A percentile compares a stretch with the other conserved stretches of the same genome.
Evolutionary conservation across 2,797 vertebrate species (phyloP).

Genomic region (Adelosebastes latens): DNA sequence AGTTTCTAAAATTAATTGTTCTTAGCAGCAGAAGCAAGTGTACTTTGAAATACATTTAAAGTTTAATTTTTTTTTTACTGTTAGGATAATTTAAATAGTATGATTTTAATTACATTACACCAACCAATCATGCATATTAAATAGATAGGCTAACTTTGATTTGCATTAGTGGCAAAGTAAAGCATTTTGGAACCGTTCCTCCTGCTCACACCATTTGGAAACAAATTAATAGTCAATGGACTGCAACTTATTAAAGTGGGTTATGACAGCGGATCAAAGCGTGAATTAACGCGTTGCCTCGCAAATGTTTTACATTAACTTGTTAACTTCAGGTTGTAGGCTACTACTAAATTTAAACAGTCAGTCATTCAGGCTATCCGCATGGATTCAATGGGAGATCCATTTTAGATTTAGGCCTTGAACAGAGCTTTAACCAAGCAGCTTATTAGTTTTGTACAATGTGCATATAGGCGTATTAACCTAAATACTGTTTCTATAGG

Average conservation of each 20-base stretch:
- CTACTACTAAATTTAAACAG: conserved; percentile 52
- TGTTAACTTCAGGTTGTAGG: conserved; percentile 62
- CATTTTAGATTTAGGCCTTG: conserved; percentile 49
- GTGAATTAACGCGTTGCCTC: conserved; percentile 73
- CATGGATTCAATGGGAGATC: conserved; percentile 25
- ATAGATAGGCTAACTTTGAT: conserved; percentile 81
- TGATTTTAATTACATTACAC: conserved; percentile 86
- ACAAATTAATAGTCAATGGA: conserved; percentile 85
- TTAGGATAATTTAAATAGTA: conserved; percentile 83
- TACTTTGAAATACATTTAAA: conserved; percentile 85
- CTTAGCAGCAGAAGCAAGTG: conserved; percentile 79
- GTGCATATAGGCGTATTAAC: conserved; percentile 6
- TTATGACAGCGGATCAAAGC: conserved; percentile 78
- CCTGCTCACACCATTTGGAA: conserved; percentile 78
- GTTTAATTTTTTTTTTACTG: conserved; percentile 80
- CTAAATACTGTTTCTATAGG: not conserved
- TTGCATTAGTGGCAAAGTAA: conserved; percentile 80
- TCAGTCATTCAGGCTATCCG: conserved; percentile 30
- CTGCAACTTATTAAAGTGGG: conserved; percentile 84
- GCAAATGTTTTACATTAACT: conserved; percentile 75
- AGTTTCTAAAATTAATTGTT: conserved; percentile 83
- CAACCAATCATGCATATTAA: conserved; percentile 85
- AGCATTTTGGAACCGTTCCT: conserved; percentile 75
- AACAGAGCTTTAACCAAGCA: conserved; percentile 28
- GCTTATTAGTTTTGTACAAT: conserved; percentile 25